phyloP scores from a whole-genome alignment of 2,797 vertebrate species.

The Agapornis canus region DNA sequence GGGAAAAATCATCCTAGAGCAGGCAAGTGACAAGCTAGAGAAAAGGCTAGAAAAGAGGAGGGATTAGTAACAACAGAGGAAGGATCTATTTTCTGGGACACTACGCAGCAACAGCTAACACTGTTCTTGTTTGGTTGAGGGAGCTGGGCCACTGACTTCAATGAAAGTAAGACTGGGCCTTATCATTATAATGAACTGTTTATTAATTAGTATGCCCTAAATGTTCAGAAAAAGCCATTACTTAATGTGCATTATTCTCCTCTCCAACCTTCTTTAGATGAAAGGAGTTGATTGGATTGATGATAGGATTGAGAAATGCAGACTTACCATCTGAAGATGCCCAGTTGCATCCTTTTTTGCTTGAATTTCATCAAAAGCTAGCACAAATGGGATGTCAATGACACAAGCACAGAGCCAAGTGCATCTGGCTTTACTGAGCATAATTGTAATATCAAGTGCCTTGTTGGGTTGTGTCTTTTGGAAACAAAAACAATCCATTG shows the following conservation, averaged over 20 bases:
- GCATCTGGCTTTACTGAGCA: constrained; percentile 19
- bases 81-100: not conserved
- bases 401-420: constrained; percentile 27
- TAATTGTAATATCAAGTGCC: constrained; percentile 36
- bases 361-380: constrained; percentile 20
- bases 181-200: constrained; percentile 16
- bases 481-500: constrained; percentile 26
- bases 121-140: not conserved
- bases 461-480: constrained; percentile 29
- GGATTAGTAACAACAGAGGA: not conserved
- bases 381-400: constrained; percentile 24
- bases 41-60: not conserved
- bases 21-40: not conserved
- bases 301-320: constrained; percentile 36
- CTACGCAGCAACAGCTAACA: not conserved
- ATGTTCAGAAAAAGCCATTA: not conserved
- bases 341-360: not conserved
- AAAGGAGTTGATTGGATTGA: constrained; percentile 38
- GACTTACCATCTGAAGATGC: constrained; percentile 26
- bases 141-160: not conserved
- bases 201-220: constrained; percentile 36
- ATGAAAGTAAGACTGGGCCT: constrained; percentile 19
- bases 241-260: constrained; percentile 2
- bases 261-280: constrained; percentile 42
- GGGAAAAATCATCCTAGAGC: not conserved